Evolutionary conservation across 2,113 vertebrate species (phyloP).

Genomic region (Lethenteron reissneri): DNA sequence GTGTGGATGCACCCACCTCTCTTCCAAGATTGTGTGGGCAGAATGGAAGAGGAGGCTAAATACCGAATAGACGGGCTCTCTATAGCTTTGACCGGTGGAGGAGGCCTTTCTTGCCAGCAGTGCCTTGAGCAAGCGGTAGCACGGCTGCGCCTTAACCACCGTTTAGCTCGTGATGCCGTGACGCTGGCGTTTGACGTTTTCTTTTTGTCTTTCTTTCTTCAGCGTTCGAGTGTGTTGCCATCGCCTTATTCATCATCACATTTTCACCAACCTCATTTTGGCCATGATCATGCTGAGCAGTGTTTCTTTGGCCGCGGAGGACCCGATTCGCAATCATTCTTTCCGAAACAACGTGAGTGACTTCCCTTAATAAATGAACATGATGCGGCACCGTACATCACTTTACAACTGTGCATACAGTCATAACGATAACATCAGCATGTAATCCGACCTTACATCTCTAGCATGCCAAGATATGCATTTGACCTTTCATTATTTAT

Average conservation of each 20-base stretch:
- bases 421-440: no score
- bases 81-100: no score
- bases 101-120: no score
- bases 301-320: conserved; percentile 77
- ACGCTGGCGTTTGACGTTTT: not conserved
- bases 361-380: not conserved
- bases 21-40: no score
- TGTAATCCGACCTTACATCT: no score
- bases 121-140: no score
- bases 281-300: conserved; percentile 99
- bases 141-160: no score
- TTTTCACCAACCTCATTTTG: conserved; percentile 96
- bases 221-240: conserved; percentile 88
- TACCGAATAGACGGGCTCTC: no score
- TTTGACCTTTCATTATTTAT: conserved; percentile 11
- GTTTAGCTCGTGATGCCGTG: no score
- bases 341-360: conserved; percentile 78
- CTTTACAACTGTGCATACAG: no score
- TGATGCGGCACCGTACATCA: not conserved
- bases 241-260: conserved; percentile 83
- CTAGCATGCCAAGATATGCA: conserved; percentile 5
- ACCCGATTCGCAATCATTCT: conserved; percentile 82
- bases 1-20: no score
- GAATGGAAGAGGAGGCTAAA: no score
- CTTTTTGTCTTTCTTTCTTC: conserved; percentile 13